phyloP scores from a whole-genome alignment of 2,797 vertebrate genomes.

The Muscicapa comitata region DNA sequence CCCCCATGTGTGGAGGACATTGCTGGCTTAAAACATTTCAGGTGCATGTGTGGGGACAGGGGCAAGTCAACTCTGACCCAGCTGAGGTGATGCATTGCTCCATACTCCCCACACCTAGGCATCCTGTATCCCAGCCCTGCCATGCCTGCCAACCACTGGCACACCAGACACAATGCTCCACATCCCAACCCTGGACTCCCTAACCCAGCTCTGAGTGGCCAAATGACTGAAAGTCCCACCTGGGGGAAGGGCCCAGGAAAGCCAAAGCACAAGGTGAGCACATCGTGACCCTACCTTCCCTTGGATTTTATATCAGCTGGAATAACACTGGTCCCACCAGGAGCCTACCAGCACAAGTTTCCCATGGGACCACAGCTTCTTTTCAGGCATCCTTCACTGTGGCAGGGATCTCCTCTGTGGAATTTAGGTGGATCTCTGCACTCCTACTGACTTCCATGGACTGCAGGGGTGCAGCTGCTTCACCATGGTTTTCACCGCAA shows the following conservation, averaged over 20 bases:
- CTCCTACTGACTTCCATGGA: not conserved
- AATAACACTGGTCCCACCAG: too few relatives aligned
- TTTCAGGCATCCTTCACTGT: not conserved
- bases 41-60: not conserved
- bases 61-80: not conserved
- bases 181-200: not conserved
- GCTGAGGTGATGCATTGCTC: not conserved
- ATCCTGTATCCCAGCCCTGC: too few relatives aligned
- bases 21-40: not conserved
- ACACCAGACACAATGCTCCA: not conserved
- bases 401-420: not conserved
- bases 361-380: not conserved
- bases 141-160: not conserved
- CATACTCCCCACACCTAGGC: too few relatives aligned
- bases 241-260: not conserved
- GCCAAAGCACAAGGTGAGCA: not conserved
- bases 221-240: not conserved
- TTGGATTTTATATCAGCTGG: not conserved
- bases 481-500: rapidly evolving
- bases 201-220: not conserved
- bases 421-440: not conserved
- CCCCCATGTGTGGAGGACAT: not conserved
- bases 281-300: not conserved
- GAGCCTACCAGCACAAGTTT: not conserved
- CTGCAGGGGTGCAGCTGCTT: not conserved